Conservation (phyloP, 2,888 invertebrate species). For the Eupithecia insigniata region DNA sequence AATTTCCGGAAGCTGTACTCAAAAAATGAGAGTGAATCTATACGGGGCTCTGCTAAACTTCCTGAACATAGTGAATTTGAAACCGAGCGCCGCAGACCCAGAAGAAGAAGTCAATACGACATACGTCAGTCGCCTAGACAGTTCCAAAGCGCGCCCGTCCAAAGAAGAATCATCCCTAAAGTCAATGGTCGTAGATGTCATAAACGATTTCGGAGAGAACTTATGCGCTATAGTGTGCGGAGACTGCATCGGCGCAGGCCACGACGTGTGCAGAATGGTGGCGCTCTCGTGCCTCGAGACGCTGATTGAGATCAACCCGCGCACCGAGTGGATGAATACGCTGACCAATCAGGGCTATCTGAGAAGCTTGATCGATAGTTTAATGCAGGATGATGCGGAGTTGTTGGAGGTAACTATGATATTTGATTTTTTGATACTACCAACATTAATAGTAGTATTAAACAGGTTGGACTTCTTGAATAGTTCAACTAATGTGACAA, state of each 20-base stretch:
- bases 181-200: conserved; percentile 74
- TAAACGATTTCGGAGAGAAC: conserved; percentile 91
- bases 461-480: background rate
- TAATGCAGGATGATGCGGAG: conserved; percentile 89
- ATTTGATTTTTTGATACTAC: background rate
- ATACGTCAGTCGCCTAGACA: conserved; percentile 88
- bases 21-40: conserved; percentile 92
- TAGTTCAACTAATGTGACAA: background rate
- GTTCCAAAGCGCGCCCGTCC: conserved; percentile 68
- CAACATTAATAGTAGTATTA: background rate
- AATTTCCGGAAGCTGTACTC: conserved; percentile 90
- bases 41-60: conserved; percentile 93
- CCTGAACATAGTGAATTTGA: conserved; percentile 88
- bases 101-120: conserved; percentile 75
- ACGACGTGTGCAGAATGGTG: conserved; percentile 95
- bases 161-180: conserved; percentile 71
- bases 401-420: conserved; percentile 75
- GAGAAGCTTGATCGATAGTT: conserved; percentile 91
- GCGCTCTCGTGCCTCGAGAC: conserved; percentile 92
- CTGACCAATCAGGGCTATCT: conserved; percentile 87
- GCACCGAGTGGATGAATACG: conserved; percentile 82
- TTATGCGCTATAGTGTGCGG: conserved; percentile 91
- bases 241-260: conserved; percentile 92
- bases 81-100: conserved; percentile 69
- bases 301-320: conserved; percentile 89